These are phyloP conservation scores for Embiotoca jacksoni DNA, from an alignment of 2,113 vertebrate genomes.

Conservation along the genomic window DNA sequence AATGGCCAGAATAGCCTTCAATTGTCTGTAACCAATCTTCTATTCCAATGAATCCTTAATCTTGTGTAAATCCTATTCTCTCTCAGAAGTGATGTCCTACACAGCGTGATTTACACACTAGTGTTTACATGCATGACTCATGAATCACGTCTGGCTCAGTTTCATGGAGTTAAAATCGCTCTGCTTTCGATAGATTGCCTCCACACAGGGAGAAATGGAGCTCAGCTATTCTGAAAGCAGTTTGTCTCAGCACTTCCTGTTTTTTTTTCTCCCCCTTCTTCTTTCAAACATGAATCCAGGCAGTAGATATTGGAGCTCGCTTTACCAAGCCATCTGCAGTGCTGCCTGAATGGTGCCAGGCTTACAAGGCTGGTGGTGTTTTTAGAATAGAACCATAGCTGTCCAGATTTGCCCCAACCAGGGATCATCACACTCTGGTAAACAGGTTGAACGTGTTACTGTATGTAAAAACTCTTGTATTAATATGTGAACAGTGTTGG, in stretches of 20 bases:
- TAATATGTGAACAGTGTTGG: not conserved
- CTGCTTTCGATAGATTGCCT: slow-evolving; percentile 40
- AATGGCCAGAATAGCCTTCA: slow-evolving; percentile 52
- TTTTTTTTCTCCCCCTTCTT: not conserved
- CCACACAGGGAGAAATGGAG: slow-evolving; percentile 33
- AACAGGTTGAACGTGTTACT: slow-evolving; percentile 26
- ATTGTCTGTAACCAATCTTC: slow-evolving; percentile 52
- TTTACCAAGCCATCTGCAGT: slow-evolving; percentile 68
- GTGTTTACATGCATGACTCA: slow-evolving; percentile 49
- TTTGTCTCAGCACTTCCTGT: slow-evolving; percentile 48
- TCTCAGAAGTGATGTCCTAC: slow-evolving; percentile 34
- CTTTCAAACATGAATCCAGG: slow-evolving; percentile 42
- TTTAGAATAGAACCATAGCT: slow-evolving; percentile 60
- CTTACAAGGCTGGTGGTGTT: slow-evolving; percentile 41
- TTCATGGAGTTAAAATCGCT: slow-evolving; percentile 47
- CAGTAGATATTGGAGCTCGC: slow-evolving; percentile 56
- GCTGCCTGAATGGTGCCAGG: slow-evolving; percentile 60
- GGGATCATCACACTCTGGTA: slow-evolving; percentile 19
- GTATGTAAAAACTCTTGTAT: not conserved
- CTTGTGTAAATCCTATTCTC: slow-evolving; percentile 53
- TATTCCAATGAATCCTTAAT: slow-evolving; percentile 52
- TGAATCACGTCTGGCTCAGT: slow-evolving; percentile 49
- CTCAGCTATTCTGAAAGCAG: slow-evolving; percentile 44
- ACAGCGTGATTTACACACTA: slow-evolving; percentile 36
- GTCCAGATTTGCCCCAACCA: slow-evolving; percentile 54